phyloP scores from a whole-genome alignment of 2,797 vertebrate species.

The Enteromius trimaculatus region DNA sequence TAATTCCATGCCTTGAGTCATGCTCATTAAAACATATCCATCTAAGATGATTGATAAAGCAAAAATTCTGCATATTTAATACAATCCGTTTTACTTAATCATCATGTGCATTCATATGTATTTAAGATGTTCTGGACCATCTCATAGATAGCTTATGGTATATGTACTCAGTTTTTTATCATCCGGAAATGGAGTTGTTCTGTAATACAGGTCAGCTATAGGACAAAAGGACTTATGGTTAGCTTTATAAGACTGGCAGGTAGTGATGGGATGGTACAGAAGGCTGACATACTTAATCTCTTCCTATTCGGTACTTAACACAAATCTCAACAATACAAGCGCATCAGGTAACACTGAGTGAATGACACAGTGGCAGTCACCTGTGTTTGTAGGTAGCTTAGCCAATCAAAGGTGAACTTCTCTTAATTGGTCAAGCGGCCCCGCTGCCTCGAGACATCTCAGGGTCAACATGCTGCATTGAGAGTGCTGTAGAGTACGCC shows the following conservation, averaged over 20 bases:
- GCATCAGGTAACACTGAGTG: conserved; percentile 18
- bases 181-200: not conserved
- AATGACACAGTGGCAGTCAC: conserved; percentile 3
- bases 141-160: not conserved
- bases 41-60: not conserved
- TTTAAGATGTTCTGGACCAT: not conserved
- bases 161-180: too few relatives aligned
- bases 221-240: not conserved
- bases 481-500: not conserved
- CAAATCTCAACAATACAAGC: not conserved
- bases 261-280: conserved; percentile 10
- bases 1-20: not conserved
- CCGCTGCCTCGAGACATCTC: not conserved
- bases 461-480: not conserved
- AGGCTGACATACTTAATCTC: not conserved
- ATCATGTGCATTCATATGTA: not conserved
- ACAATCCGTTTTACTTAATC: not conserved
- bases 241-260: not conserved
- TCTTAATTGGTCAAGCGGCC: not conserved
- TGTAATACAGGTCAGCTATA: not conserved
- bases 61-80: not conserved
- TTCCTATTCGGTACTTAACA: conserved; percentile 3
- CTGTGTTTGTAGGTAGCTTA: conserved; percentile 2
- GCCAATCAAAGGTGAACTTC: conserved; percentile 23
- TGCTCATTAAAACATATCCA: not conserved